Evolutionary conservation across 2,888 invertebrate species (phyloP).

Genomic region (Torymus tubicola): DNA sequence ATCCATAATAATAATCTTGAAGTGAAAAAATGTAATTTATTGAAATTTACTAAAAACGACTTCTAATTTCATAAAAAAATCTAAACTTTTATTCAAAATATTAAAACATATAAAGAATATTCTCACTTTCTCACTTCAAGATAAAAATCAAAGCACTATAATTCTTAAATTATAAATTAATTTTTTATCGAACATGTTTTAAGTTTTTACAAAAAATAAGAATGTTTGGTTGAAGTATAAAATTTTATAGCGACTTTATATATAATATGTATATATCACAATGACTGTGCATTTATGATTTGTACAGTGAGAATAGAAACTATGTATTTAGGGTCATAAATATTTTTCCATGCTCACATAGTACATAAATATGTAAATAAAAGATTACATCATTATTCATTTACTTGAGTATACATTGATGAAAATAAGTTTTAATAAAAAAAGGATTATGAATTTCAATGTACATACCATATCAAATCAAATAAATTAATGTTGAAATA

Average conservation of each 20-base stretch:
- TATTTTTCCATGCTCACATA: constrained; percentile 13
- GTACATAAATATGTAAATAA: constrained; percentile 15
- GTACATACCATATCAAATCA: too few relatives aligned
- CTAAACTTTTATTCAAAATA: neutral
- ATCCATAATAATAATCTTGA: constrained; percentile 4
- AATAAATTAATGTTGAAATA: constrained; percentile 6
- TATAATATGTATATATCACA: constrained; percentile 38
- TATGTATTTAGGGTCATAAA: constrained; percentile 35
- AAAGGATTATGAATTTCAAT: neutral
- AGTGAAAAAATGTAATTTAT: neutral
- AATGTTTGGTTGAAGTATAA: constrained; percentile 21
- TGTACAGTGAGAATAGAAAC: constrained; percentile 37
- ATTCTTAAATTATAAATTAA: constrained; percentile 28
- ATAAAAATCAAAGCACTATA: neutral
- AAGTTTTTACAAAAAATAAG: constrained; percentile 38
- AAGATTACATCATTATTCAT: constrained; percentile 10
- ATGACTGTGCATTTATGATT: constrained; percentile 28
- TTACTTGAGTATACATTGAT: neutral
- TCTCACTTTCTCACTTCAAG: constrained; percentile 22
- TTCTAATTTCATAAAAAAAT: too few relatives aligned
- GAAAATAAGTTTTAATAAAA: constrained; percentile 2
- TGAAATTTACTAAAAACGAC: too few relatives aligned
- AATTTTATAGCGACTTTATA: constrained; percentile 17
- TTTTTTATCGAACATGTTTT: constrained; percentile 32
- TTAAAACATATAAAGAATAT: constrained; percentile 5